Conservation (phyloP, 2,113 vertebrate genomes). For the Megaceryle maxima region DNA sequence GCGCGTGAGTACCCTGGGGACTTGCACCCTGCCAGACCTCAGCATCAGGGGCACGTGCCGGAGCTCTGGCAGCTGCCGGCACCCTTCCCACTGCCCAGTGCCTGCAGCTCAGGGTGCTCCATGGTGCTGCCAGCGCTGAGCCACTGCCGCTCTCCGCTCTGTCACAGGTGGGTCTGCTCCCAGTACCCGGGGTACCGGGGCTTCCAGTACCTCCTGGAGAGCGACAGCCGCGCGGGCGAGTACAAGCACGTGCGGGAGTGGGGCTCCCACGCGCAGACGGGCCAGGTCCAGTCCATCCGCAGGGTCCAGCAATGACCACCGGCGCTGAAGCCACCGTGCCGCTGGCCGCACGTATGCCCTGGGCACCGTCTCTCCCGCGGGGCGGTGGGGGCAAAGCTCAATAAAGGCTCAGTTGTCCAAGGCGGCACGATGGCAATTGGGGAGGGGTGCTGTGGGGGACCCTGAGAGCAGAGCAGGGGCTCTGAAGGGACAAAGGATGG, state of each 20-base stretch:
- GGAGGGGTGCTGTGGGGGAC: not conserved
- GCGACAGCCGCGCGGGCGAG: conserved; percentile 86
- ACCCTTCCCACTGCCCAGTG: fast-evolving
- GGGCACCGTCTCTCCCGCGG: not conserved
- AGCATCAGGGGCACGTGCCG: fast-evolving
- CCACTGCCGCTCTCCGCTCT: not conserved
- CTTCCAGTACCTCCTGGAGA: conserved; percentile 94
- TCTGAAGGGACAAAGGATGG: not conserved
- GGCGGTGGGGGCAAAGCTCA: not conserved
- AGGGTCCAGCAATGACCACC: conserved; percentile 88
- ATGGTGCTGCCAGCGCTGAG: not conserved
- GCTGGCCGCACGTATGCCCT: fast-evolving
- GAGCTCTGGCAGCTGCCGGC: not conserved
- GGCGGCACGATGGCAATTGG: not conserved
- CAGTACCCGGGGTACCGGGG: conserved; percentile 94
- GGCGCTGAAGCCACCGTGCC: fast-evolving
- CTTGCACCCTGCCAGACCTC: not conserved
- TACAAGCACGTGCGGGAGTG: conserved; percentile 92
- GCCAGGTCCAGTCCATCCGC: conserved; percentile 93
- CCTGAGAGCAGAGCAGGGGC: fast-evolving
- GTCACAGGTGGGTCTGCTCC: conserved; percentile 88
- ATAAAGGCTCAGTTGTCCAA: conserved; percentile 46
- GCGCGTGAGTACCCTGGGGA: conserved; percentile 80
- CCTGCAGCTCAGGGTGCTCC: not conserved
- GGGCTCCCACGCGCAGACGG: conserved; percentile 89